A percentile compares a stretch with the other conserved stretches of the same genome.
Evolutionary conservation across 23 tunicate genomes (phyloP).

Genomic region (Styela clava): DNA sequence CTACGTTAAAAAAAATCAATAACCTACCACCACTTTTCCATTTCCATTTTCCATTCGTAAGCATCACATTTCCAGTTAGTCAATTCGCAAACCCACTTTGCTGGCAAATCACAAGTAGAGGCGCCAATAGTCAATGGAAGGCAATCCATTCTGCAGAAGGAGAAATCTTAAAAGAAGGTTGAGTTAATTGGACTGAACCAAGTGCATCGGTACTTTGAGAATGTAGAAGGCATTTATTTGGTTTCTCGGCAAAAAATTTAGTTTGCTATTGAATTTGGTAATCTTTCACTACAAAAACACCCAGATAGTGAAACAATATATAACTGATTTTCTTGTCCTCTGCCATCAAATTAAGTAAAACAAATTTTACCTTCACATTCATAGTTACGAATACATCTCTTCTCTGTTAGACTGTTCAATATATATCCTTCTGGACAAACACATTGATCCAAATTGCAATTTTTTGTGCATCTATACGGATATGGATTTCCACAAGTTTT

Average conservation of each 20-base stretch:
- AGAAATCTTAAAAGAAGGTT: neutral
- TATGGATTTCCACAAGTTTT: constrained; percentile 11
- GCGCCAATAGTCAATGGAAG: neutral
- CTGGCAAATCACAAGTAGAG: neutral
- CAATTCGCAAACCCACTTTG: neutral
- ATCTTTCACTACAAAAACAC: no score
- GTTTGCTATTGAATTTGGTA: no score
- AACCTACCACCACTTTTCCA: constrained; percentile 23
- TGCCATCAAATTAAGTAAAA: no score
- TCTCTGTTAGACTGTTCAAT: constrained; percentile 8
- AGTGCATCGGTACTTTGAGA: no score
- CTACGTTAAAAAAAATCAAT: no score
- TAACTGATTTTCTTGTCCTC: no score
- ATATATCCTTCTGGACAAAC: constrained; percentile 12
- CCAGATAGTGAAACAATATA: no score
- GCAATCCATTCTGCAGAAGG: constrained; percentile 5
- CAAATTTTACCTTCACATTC: constrained; percentile 15
- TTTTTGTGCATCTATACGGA: constrained; percentile 5
- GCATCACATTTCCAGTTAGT: constrained; percentile 5
- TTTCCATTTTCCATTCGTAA: constrained; percentile 24
- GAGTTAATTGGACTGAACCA: no score
- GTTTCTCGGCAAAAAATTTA: no score
- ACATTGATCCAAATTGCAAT: constrained; percentile 4
- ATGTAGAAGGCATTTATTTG: no score
- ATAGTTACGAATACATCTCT: constrained; percentile 7